Evolutionary conservation across 2,888 invertebrate species (phyloP).

Genomic region (Limnephilus lunatus): DNA sequence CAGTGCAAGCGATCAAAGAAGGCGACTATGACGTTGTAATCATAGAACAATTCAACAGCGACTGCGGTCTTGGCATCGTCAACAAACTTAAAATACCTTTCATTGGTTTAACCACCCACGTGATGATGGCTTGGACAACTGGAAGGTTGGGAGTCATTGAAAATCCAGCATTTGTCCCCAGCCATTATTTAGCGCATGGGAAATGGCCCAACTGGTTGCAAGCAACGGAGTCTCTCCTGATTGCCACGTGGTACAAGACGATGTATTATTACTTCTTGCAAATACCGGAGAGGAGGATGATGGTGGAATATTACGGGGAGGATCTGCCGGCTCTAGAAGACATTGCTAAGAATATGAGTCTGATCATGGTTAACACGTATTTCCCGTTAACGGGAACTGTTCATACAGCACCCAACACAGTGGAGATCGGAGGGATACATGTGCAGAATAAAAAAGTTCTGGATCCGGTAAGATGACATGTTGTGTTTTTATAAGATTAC

Average conservation of each 20-base stretch:
- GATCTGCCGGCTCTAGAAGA: slow-evolving; percentile 73
- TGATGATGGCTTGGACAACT: slow-evolving; percentile 74
- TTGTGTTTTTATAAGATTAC: background rate
- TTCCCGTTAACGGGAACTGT: slow-evolving; percentile 77
- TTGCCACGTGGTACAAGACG: slow-evolving; percentile 67
- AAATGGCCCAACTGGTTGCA: slow-evolving; percentile 69
- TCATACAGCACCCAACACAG: slow-evolving; percentile 75
- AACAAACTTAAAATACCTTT: slow-evolving; percentile 73
- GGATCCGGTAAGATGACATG: slow-evolving; percentile 21
- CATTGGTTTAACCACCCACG: slow-evolving; percentile 76
- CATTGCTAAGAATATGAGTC: slow-evolving; percentile 74
- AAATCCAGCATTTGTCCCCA: slow-evolving; percentile 74
- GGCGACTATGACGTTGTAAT: slow-evolving; percentile 73
- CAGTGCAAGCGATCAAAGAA: slow-evolving; percentile 53
- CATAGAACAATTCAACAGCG: slow-evolving; percentile 74
- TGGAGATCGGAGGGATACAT: slow-evolving; percentile 80
- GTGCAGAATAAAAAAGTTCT: slow-evolving; percentile 22
- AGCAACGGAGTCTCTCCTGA: slow-evolving; percentile 69
- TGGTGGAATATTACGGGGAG: slow-evolving; percentile 72
- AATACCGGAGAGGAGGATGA: slow-evolving; percentile 70
- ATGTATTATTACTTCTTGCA: slow-evolving; percentile 69
- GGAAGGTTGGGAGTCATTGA: slow-evolving; percentile 74
- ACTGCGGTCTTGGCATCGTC: slow-evolving; percentile 73
- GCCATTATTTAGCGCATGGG: slow-evolving; percentile 72
- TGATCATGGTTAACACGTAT: slow-evolving; percentile 80